Evolutionary conservation across 2,888 invertebrate species (phyloP), one percentile per base, ranked within the genome.

Genomic region (Heliconius cydno): DNA sequence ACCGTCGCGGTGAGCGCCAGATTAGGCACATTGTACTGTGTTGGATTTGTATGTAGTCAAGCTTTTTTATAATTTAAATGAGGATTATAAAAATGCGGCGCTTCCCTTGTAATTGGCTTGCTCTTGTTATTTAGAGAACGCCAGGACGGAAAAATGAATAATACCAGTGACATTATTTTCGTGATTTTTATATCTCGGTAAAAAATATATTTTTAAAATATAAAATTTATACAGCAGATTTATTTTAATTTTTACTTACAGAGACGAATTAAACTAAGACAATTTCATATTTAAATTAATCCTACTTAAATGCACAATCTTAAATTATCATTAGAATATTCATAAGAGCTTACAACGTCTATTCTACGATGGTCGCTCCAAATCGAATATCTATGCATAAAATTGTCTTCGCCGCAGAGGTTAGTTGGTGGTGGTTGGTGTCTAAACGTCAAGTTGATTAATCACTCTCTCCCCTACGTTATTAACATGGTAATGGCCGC

Each of bases 401-500:
- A 94, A 86, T 86, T 86, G 85, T 93, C 92, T 90, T 86, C 86
- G 84, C 86, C 90, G 87, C 87, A 83, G 90, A 88, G 92, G 91
- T 90, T 91, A 91, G 91, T 91, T 87, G 88, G 79, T 88, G 80
- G 79, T 82, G 34, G 34, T 7, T 82, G 34, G 6, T 34, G 83
- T 78, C 89, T 88, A 90, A 89, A 92, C 91, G 94, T 94, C 94
- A 93, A 90, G 85, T 91, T 95, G 94, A 95, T 95, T 95, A 94
- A 94, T 94, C 90, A 88, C 92, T 87, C 83, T 86, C 88, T 92
- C 94, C 95, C 94, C 93, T 86, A 91, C 86, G 92, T 93, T 94
- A 94, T 95, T 94, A 94, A 94, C 95, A 94, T 95, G 94, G 94
- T 93, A 95, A 95, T 94, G 92, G 92, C 89, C 92, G 90, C 90